Conservation (phyloP, 2,888 invertebrate species). For the Andrena marginata region DNA sequence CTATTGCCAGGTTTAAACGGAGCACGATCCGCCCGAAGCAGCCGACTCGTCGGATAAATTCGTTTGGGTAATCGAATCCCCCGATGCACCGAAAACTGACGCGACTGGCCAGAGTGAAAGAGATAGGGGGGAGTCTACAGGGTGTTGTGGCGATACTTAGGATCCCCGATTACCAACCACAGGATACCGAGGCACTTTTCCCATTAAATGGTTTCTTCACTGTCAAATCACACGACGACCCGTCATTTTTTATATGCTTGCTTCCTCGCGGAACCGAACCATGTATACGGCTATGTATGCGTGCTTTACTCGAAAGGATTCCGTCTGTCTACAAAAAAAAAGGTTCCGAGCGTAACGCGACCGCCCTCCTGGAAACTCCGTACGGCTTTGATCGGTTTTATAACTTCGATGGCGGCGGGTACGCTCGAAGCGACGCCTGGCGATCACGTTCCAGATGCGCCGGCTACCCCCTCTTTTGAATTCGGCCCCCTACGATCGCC, state of each 20-base stretch:
- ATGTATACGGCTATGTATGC: constrained; percentile 39
- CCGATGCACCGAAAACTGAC: constrained; percentile 60
- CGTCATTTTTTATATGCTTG: constrained; percentile 66
- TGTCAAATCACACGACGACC: constrained; percentile 79
- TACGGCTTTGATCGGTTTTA: constrained; percentile 77
- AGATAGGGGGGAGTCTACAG: constrained; percentile 29
- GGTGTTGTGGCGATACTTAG: constrained; percentile 53
- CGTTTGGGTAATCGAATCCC: constrained; percentile 37
- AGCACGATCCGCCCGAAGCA: background rate
- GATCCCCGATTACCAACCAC: constrained; percentile 66
- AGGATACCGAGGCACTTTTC: constrained; percentile 70
- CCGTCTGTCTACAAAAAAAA: constrained; percentile 54
- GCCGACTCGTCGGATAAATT: constrained; percentile 17
- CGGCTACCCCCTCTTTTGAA: constrained; percentile 31
- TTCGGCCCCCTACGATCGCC: constrained; percentile 38
- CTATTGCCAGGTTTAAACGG: constrained; percentile 30
- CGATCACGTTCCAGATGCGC: constrained; percentile 46
- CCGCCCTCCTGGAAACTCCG: constrained; percentile 79
- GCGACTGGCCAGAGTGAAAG: constrained; percentile 48
- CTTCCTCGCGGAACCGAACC: constrained; percentile 56
- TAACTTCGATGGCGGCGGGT: constrained; percentile 64
- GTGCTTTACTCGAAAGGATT: constrained; percentile 55
- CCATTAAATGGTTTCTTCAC: constrained; percentile 72
- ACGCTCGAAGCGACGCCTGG: constrained; percentile 69
- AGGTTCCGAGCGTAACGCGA: constrained; percentile 74